These are phyloP conservation scores for Alligator mississippiensis DNA, from an alignment of 2,113 vertebrate genomes.

Conservation along the genomic window DNA sequence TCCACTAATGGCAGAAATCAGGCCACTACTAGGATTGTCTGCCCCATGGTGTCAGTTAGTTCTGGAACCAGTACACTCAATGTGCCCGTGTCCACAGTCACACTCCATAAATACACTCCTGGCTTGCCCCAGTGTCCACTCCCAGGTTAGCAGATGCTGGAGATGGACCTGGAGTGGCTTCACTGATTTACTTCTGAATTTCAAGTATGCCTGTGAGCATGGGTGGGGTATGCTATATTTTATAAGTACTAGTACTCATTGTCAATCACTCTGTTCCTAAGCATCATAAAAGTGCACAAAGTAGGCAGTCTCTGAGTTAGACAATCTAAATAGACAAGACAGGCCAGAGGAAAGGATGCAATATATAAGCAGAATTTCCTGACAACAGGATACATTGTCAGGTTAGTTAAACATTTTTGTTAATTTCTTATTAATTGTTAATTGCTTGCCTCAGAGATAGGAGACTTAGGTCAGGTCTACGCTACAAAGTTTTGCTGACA, in stretches of 20 bases:
- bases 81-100: too few species aligned
- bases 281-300: fast-evolving
- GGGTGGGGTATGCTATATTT: too few species aligned
- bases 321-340: background rate
- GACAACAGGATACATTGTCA: background rate
- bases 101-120: too few species aligned
- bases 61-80: too few species aligned
- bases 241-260: too few species aligned
- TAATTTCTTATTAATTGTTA: background rate
- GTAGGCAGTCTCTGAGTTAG: background rate
- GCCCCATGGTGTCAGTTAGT: too few species aligned
- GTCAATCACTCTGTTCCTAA: background rate
- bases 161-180: too few species aligned
- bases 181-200: too few species aligned
- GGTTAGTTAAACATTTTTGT: background rate
- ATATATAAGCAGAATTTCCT: background rate
- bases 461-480: background rate
- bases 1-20: background rate
- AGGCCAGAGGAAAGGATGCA: fast-evolving
- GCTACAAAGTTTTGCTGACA: background rate
- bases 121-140: too few species aligned
- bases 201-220: too few species aligned
- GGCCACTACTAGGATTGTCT: too few species aligned
- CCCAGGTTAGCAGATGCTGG: too few species aligned
- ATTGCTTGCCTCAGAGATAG: background rate